These are phyloP conservation scores for Eleutherodactylus coqui DNA, from an alignment of 2,797 vertebrate species.

Conservation along the genomic window DNA sequence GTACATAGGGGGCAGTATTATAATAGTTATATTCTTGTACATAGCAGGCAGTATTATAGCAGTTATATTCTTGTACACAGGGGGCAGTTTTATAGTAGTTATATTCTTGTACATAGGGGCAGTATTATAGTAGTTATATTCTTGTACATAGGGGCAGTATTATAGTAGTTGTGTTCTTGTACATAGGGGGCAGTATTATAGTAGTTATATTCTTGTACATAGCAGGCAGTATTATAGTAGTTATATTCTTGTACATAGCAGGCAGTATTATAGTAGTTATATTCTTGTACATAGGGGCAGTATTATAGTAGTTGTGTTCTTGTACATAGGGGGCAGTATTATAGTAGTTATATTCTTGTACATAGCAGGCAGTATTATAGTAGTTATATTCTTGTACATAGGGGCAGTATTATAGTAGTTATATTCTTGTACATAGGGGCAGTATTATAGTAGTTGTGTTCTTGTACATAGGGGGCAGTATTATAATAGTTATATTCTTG, in stretches of 20 bases:
- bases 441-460: slow-evolving; percentile 7
- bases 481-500: slow-evolving; percentile 5
- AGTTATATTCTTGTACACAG: slow-evolving; percentile 9
- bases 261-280: slow-evolving; percentile 24
- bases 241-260: slow-evolving; percentile 1
- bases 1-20: slow-evolving; percentile 1
- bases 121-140: slow-evolving; percentile 18
- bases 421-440: slow-evolving; percentile 1
- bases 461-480: background rate
- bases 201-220: slow-evolving; percentile 9
- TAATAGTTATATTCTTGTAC: slow-evolving; percentile 11
- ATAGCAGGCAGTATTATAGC: slow-evolving; percentile 3
- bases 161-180: slow-evolving; percentile 1
- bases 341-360: slow-evolving; percentile 20
- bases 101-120: slow-evolving; percentile 2
- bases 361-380: slow-evolving; percentile 5
- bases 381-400: slow-evolving; percentile 15
- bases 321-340: background rate
- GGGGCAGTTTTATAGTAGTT: slow-evolving; percentile 1
- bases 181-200: background rate
- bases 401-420: slow-evolving; percentile 13
- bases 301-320: slow-evolving; percentile 23
- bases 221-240: slow-evolving; percentile 5
- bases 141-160: background rate
- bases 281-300: slow-evolving; percentile 20